phyloP scores from a whole-genome alignment of 2,888 invertebrate genomes.

The Limnephilus marmoratus region DNA sequence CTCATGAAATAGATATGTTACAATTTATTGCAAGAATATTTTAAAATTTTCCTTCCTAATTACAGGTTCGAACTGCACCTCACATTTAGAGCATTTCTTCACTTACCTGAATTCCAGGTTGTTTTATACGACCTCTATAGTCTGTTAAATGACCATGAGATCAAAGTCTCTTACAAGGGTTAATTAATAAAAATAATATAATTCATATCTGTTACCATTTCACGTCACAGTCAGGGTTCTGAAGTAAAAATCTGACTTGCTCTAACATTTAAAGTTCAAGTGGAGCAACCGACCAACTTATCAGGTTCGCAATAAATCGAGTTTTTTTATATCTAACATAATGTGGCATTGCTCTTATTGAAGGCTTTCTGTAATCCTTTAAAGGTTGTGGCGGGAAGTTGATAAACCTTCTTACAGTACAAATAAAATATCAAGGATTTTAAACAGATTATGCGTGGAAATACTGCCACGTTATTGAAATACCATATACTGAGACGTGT shows the following conservation, averaged over 20 bases:
- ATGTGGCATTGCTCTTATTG: constrained; percentile 13
- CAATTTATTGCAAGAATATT: too few species aligned
- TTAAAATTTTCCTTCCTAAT: too few species aligned
- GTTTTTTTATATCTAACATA: constrained; percentile 2
- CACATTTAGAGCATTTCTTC: not conserved
- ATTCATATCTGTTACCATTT: not conserved
- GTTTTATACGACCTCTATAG: not conserved
- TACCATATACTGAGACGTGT: not conserved
- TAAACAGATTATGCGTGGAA: constrained; percentile 4
- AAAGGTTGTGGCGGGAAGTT: constrained; percentile 18
- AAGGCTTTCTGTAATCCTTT: constrained; percentile 15
- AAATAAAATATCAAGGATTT: constrained; percentile 21
- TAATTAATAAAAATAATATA: not conserved
- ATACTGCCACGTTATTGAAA: not conserved
- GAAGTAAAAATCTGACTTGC: not conserved
- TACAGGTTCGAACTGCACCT: not conserved
- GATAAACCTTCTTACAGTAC: not conserved
- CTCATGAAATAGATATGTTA: too few species aligned
- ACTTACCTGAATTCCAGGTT: not conserved
- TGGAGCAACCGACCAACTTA: constrained; percentile 10
- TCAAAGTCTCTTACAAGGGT: not conserved
- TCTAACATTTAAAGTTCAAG: constrained; percentile 43
- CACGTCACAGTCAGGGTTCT: not conserved
- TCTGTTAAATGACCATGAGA: not conserved
- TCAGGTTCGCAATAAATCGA: not conserved